A percentile compares a stretch with the other conserved stretches of the same genome.
phyloP scores from a whole-genome alignment of 2,113 vertebrate species.

The Myiagra hebetior region DNA sequence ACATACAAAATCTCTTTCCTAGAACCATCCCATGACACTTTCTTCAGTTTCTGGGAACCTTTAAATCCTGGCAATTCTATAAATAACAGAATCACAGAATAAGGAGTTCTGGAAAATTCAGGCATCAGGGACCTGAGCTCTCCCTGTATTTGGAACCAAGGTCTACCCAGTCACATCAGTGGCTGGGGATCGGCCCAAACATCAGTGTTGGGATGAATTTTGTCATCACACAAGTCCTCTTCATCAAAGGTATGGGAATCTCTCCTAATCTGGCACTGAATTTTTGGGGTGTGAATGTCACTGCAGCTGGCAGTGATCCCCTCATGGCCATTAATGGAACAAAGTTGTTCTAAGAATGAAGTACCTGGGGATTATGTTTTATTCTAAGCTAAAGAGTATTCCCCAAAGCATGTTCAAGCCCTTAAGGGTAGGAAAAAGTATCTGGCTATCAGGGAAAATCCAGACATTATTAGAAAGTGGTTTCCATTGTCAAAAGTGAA shows the following conservation, averaged over 20 bases:
- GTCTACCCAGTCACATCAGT: neutral
- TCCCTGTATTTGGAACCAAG: neutral
- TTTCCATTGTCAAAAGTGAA: neutral
- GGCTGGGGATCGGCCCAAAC: neutral
- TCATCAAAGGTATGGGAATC: neutral
- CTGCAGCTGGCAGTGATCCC: neutral
- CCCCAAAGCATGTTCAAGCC: neutral
- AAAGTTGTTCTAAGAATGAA: neutral
- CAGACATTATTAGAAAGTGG: neutral
- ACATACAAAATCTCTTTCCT: neutral
- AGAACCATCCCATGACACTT: neutral
- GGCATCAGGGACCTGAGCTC: neutral
- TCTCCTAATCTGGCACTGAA: neutral
- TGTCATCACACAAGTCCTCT: neutral
- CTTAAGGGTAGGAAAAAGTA: neutral
- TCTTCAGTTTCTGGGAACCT: neutral
- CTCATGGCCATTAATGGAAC: rapidly evolving
- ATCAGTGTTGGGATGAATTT: neutral
- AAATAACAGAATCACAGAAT: neutral
- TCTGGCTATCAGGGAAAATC: neutral
- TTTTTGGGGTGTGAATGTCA: neutral
- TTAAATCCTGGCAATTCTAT: neutral
- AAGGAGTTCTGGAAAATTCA: neutral
- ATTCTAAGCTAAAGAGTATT: neutral
- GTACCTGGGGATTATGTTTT: neutral